These are phyloP conservation scores for Panurus biarmicus DNA, from an alignment of 2,113 vertebrate species.

Conservation along the genomic window DNA sequence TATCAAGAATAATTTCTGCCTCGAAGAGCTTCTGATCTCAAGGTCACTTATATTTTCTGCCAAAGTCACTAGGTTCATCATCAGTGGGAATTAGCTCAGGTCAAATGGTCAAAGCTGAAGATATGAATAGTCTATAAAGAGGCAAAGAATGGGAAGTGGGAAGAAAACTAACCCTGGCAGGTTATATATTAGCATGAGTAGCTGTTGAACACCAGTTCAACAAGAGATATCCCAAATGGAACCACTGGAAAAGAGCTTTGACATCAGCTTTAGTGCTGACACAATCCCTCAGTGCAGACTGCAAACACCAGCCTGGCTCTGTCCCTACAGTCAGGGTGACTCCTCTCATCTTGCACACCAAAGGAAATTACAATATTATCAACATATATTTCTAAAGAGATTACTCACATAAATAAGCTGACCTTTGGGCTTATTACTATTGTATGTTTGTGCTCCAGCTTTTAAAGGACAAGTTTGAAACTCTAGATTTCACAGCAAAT, in stretches of 20 bases:
- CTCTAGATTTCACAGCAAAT: slow-evolving; percentile 10
- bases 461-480: slow-evolving; percentile 31
- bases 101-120: background rate
- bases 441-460: background rate
- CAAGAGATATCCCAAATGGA: background rate
- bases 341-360: background rate
- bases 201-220: background rate
- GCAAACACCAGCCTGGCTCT: background rate
- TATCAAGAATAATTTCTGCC: background rate
- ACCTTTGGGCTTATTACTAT: slow-evolving; percentile 3
- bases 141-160: background rate
- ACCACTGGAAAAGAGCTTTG: background rate
- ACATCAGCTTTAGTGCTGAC: background rate
- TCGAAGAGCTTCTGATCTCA: background rate
- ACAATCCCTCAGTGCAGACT: background rate
- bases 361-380: background rate
- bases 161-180: background rate
- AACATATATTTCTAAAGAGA: background rate
- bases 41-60: background rate
- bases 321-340: background rate
- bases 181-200: background rate
- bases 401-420: background rate
- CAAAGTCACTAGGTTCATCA: background rate
- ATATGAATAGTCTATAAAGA: background rate
- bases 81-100: background rate